Base-by-base conservation (phyloP, 2,888 invertebrate species). In the Amblyjoppa fuscipennis region DNA sequence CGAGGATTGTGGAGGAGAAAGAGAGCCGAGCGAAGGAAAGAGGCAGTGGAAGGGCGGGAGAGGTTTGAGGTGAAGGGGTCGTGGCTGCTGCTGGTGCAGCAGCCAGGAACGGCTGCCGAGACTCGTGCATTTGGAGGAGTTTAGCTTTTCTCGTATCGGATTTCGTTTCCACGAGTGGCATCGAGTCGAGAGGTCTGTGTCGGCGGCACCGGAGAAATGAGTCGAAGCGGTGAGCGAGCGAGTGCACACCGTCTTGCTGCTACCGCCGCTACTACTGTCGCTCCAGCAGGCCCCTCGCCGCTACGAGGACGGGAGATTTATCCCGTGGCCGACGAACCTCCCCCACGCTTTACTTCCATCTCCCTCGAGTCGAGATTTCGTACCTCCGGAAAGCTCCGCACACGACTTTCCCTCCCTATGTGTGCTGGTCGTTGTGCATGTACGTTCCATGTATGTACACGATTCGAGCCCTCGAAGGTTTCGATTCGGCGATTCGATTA, bases 121-220 rank as follows among this genome's bases (percentile, higher is more conserved):
- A 89, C 90, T 90, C 91, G 90, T 91, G 91, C 91, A 91, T 92
- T 92, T 90, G 91, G 90, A 92, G 92, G 91, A 92, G 91, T 93
- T 92, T 92, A 90, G 92, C 92, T 93, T 91, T 91, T 90, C 92
- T 91, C 91, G 92, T 92, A 93, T 93, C 92, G 92, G 92, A 93
- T 93, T 92, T 92, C 91, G 91, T 92, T 92, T 92, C 91, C 87
- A 90, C 91, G 90, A 92, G 91, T 92, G 91, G 90, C 89, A 89
- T 90, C 89, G 91, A 92, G 90, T 91, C 90, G 90, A 92, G 91
- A 90, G 90, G 91, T 90, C 90, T 90, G 90, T 90, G 91, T 90
- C 90, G 89, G 90, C 89, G 87, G 82, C 82, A 83, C 82, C 71
- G 85, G 89, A 91, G 90, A 92, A 92, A 92, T 92, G 92, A 92